Percentiles rank a stretch among this genome's conserved stretches.
phyloP scores from a whole-genome alignment of 1,140 invertebrate species.

The Aethina tumida region DNA sequence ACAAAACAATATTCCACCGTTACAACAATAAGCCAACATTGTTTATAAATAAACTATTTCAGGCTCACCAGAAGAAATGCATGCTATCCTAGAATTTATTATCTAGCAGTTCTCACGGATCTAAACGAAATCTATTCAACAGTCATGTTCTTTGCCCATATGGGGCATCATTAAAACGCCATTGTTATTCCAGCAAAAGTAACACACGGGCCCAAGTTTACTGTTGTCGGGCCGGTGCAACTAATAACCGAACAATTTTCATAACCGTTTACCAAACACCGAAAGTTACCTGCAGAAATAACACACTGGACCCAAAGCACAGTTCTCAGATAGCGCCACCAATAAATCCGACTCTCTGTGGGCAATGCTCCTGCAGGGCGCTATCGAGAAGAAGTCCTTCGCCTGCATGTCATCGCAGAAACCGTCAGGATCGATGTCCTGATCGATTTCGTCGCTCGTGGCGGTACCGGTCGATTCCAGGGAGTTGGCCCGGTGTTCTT shows the following conservation, averaged over 20 bases:
- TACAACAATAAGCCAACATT: conserved; percentile 4
- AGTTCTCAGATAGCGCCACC: conserved; percentile 32
- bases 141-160: conserved; percentile 2
- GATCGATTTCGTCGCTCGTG: conserved; percentile 13
- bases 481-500: conserved; percentile 21
- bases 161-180: conserved; percentile 2
- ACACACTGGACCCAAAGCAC: conserved; percentile 32
- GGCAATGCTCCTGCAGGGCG: conserved; percentile 31
- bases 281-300: conserved; percentile 34
- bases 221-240: too few relatives aligned
- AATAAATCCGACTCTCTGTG: conserved; percentile 32
- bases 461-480: conserved; percentile 22
- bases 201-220: too few relatives aligned
- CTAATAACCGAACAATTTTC: neutral
- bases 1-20: too few relatives aligned
- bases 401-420: conserved; percentile 2
- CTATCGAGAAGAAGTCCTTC: conserved; percentile 13
- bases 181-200: too few relatives aligned
- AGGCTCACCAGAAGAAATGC: neutral
- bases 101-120: conserved; percentile 4
- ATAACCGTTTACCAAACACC: neutral
- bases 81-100: conserved; percentile 7
- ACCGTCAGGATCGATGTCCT: conserved; percentile 10
- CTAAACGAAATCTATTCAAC: conserved; percentile 1
- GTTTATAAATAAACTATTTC: conserved; percentile 2